Evolutionary conservation across 2,113 vertebrate species (phyloP), one percentile per base, ranked within the genome.

Genomic region (Callocephalon fimbriatum): DNA sequence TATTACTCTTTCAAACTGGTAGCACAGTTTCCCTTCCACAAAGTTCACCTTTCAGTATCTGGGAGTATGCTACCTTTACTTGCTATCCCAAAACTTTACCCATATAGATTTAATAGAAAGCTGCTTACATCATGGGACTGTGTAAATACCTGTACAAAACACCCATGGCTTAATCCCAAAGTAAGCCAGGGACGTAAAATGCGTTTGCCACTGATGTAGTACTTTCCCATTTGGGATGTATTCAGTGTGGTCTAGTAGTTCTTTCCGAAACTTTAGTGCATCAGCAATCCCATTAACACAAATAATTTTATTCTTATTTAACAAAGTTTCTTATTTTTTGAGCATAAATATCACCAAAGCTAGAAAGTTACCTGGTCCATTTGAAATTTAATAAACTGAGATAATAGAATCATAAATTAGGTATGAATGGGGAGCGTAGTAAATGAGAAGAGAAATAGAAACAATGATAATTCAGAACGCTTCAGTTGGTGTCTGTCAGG

Each of bases 401-500:
- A 7, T 78, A 72, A 48, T 25, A 35, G 73, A 91, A n/a, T 47
- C 2, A 0, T 51, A 21, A 35, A 4, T 67, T 56, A 61, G 50
- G 11, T 59, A 32, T 61, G 47, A 61, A 15, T 6, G 40, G 51
- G 27, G n/a, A 77, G 67, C 54, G 7, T 40, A 45, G 47, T 51
- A 92, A 92, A 93, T 56, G 22, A 85, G 54, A 65, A 14, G 13
- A 88, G 51, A 48, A 94, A 58, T 11, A 37, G 92, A 68, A 76
- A 44, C 53, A 27, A 1, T 29, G 87, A 65, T 72, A 40, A 73
- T 89, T 89, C 47, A n/a, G 58, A 89, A 53, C 26, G 19, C 42
- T 90, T 83, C 37, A 93, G 42, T 86, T 95, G 91, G 74, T 93
- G 66, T 95, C 50, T 63, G 20, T 95, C 76, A 90, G 81, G 51